Percentiles rank a stretch among this genome's conserved stretches.
phyloP scores from a whole-genome alignment of 2,113 vertebrate genomes.

The Paramisgurnus dabryanus region DNA sequence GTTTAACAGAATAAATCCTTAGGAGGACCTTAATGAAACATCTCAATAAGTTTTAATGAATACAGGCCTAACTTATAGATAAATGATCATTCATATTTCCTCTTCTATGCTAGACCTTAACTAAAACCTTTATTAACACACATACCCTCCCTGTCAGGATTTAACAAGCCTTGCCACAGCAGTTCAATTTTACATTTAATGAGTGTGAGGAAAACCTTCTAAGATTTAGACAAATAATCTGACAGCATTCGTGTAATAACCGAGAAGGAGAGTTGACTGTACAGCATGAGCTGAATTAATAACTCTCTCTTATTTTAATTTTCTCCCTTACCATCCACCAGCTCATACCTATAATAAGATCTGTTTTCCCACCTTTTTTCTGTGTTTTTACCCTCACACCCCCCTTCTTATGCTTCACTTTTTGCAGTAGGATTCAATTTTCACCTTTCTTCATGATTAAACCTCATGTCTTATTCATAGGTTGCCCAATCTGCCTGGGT shows the following conservation, averaged over 20 bases:
- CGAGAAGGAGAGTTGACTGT: conserved; percentile 1
- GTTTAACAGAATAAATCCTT: too few species aligned
- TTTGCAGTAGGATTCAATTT: neutral
- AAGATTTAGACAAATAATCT: conserved; percentile 17
- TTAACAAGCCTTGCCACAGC: neutral
- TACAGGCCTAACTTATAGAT: neutral
- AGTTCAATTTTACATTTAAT: conserved; percentile 28
- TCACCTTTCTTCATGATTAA: conserved; percentile 9
- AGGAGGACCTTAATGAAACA: neutral
- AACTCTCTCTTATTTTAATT: conserved; percentile 5
- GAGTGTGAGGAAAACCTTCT: conserved; percentile 23
- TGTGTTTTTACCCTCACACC: conserved; percentile 1
- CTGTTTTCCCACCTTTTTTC: conserved; percentile 22
- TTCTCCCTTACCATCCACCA: conserved; percentile 1
- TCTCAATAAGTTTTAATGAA: neutral
- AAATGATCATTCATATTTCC: conserved; percentile 3
- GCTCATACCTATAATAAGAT: conserved; percentile 23
- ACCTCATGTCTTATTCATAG: neutral
- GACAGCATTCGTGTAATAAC: conserved; percentile 10
- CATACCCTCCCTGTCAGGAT: neutral
- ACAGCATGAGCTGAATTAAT: conserved; percentile 32
- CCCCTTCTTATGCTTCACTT: conserved; percentile 6
- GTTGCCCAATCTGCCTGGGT: neutral
- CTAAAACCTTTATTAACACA: conserved; percentile 19
- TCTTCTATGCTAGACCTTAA: neutral